Evolutionary conservation across 2,113 vertebrate species (phyloP).

Genomic region (Embiotoca jacksoni): DNA sequence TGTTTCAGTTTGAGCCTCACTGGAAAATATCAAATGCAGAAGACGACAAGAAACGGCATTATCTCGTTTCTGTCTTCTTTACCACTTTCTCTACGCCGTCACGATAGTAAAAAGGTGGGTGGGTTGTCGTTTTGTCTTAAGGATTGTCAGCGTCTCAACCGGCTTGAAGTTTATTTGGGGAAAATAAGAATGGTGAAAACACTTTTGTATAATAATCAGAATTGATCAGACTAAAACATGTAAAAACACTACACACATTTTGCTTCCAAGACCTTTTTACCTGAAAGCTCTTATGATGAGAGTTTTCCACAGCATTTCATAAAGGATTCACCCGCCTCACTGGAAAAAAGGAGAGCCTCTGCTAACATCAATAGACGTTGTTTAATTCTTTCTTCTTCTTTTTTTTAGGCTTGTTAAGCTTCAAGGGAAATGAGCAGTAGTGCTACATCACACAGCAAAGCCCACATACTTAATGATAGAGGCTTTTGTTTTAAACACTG

Average conservation of each 20-base stretch:
- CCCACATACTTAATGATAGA: constrained; percentile 6
- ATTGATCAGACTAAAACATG: not conserved
- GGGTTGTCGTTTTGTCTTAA: constrained; percentile 11
- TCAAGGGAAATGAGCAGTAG: not conserved
- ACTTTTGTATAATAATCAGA: not conserved
- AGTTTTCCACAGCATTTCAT: not conserved
- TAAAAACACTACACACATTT: not conserved
- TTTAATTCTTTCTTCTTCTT: not conserved
- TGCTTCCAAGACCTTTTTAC: not conserved
- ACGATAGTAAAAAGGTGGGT: constrained; percentile 32
- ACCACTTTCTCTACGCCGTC: constrained; percentile 33
- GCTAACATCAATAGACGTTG: not conserved
- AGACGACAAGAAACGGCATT: constrained; percentile 48
- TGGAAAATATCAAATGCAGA: constrained; percentile 64
- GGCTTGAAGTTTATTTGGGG: not conserved
- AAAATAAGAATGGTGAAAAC: constrained; percentile 15
- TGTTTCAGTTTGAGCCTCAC: constrained; percentile 55
- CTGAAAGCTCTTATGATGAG: no score
- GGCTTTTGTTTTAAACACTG: constrained; percentile 2
- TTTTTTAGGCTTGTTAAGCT: not conserved
- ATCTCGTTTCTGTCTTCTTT: constrained; percentile 49
- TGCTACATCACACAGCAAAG: constrained; percentile 4
- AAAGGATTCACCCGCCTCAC: not conserved
- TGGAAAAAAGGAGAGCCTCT: not conserved
- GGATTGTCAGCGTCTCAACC: constrained; percentile 8